These are phyloP conservation scores for Atherinosoma microstoma DNA, from an alignment of 2,797 vertebrate species.

Conservation along the genomic window DNA sequence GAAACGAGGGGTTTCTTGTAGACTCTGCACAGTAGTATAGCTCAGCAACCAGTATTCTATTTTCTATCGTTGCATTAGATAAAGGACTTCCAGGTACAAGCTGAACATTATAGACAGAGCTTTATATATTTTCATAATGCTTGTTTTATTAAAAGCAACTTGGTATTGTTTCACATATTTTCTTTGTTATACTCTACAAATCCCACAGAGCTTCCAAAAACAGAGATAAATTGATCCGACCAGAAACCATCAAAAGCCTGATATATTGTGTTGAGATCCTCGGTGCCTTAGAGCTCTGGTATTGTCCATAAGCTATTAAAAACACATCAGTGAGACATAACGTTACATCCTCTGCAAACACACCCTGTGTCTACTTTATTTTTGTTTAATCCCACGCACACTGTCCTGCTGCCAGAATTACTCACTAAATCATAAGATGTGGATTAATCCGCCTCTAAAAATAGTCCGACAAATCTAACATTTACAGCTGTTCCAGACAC, in stretches of 20 bases:
- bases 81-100: neutral
- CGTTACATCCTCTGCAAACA: neutral
- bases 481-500: neutral
- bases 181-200: neutral
- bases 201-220: neutral
- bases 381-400: conserved; percentile 2
- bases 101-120: neutral
- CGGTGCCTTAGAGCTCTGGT: neutral
- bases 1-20: neutral
- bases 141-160: neutral
- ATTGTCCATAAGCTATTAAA: neutral
- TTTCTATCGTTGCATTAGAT: neutral
- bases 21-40: neutral
- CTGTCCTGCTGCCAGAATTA: neutral
- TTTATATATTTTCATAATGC: neutral
- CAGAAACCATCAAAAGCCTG: neutral
- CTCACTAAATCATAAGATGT: neutral
- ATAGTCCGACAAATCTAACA: neutral
- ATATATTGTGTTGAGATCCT: neutral
- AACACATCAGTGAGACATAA: neutral
- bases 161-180: neutral
- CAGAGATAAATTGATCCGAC: conserved; percentile 3
- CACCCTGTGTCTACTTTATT: neutral
- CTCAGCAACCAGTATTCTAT: neutral
- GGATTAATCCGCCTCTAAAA: neutral